Evolutionary conservation across 2,113 vertebrate genomes (phyloP), one percentile per base, ranked within the genome.

Genomic region (Procavia capensis): DNA sequence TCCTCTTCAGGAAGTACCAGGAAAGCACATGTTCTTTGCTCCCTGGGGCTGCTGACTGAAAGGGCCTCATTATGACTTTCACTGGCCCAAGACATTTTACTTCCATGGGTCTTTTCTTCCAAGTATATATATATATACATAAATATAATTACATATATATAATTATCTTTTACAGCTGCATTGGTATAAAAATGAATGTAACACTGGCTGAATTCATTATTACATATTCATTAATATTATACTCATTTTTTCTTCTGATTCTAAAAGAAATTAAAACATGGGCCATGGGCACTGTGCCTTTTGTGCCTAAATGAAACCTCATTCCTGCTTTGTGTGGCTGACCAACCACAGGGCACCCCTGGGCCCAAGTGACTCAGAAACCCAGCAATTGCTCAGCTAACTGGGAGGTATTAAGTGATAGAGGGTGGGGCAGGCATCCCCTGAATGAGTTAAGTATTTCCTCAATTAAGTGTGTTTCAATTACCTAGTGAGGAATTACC

Each of bases 231-330:
- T 75, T 19, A 43, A n/a, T 70, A 63, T n/a, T 57, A 10, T 19
- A 16, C 9, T 39, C 36, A 19, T 43, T 85, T 84, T 54, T 43
- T 54, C 25, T 90, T 80, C 76, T 70, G 36, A 17, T 43, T 85
- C 95, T 88, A 70, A 82, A 95, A 80, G 61, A 83, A 57, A 41
- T 19, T 0, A 25, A 36, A 72, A 25, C 9, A 3, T 9, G 34
- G 13, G 24, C 10, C 27, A 16, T 1, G 19, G 25, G 14, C 43
- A 6, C 5, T n/a, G 81, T 25, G 29, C 11, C 39, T 3, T 0
- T 0, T 3, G 6, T 0, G 1, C 57, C 8, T 9, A 5, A 2
- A 9, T 25, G 47, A 34, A 4, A n/a, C 41, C 50, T 22, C 19
- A 59, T 47, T 41, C 39, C 76, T 24, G 68, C n/a, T 47, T 5